Base-by-base conservation (phyloP, 2,888 invertebrate genomes). In the Ctenicera cuprea region DNA sequence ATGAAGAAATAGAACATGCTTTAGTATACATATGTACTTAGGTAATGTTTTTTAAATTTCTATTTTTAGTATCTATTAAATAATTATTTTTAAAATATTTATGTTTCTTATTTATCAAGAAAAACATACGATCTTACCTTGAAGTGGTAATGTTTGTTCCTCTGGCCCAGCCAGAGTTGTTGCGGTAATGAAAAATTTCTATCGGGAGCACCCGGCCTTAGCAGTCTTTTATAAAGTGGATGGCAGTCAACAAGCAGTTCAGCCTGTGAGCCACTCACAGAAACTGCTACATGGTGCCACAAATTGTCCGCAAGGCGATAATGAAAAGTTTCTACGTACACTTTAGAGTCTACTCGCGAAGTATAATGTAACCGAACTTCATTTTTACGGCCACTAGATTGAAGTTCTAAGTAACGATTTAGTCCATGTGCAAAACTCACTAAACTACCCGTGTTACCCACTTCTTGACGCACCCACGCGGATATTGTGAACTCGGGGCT, bases 391-490 rank as follows among this genome's bases (percentile, higher is more conserved):
- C 96, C 96, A 88, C 95, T 95, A 86, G 95, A 96, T 89, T 96
- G 95, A 88, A 97, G 90, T 90, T 97, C 96, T 90, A 96, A 90
- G 90, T 94, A 95, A 90, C 96, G 93, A 89, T 93, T 93, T 87
- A 91, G 91, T 84, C 94, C 94, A 87, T 93, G 93, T 76, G 94
- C 93, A 88, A 95, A 94, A 82, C 95, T 94, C 81, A 95, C 89
- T 82, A 95, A 93, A 80, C 94, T 93, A 85, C 95, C 95, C 77
- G 94, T 92, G 89, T 95, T 95, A 82, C 92, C 92, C 80, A 92
- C 92, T 87, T 95, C 94, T 87, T 95, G 95, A 76, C 92, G 90
- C 77, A 95, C 88, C 82, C 92, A 90, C 71, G 94, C 94, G 80
- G 94, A 91, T 84, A 95, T 89, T 75, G 95, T 95, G 89, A 95